Evolutionary conservation across 2,113 vertebrate genomes (phyloP).

Genomic region (Nibea coibor): DNA sequence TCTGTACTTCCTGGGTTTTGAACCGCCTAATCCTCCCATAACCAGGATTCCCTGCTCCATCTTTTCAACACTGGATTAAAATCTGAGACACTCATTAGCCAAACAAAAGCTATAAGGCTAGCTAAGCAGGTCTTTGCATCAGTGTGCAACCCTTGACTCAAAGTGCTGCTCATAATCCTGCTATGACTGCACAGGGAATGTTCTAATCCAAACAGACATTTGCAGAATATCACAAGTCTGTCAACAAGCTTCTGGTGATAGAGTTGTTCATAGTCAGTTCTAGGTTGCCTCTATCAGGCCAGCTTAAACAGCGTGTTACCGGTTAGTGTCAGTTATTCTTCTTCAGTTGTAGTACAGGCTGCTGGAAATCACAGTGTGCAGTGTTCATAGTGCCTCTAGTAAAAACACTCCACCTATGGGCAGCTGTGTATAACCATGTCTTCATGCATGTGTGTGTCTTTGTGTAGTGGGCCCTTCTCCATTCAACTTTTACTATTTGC

Average conservation of each 20-base stretch:
- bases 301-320: neutral
- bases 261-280: no score
- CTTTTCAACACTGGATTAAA: constrained; percentile 56
- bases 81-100: constrained; percentile 51
- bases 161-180: neutral
- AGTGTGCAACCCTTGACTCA: constrained; percentile 22
- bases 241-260: neutral
- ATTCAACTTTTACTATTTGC: neutral
- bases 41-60: constrained; percentile 39
- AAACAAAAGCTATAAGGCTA: constrained; percentile 28
- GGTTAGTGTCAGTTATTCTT: neutral
- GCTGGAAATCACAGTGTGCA: neutral
- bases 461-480: neutral
- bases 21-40: constrained; percentile 51
- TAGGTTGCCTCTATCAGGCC: no score
- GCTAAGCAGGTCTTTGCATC: constrained; percentile 44
- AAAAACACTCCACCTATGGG: neutral
- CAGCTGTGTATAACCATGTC: neutral
- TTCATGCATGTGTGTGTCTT: neutral
- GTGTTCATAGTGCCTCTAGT: neutral
- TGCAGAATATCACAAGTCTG: neutral
- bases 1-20: constrained; percentile 40
- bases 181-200: neutral
- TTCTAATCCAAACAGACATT: constrained; percentile 18
- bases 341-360: neutral